Conservation (phyloP, 2,888 invertebrate species). For the Hydroisotoma schaefferi region DNA sequence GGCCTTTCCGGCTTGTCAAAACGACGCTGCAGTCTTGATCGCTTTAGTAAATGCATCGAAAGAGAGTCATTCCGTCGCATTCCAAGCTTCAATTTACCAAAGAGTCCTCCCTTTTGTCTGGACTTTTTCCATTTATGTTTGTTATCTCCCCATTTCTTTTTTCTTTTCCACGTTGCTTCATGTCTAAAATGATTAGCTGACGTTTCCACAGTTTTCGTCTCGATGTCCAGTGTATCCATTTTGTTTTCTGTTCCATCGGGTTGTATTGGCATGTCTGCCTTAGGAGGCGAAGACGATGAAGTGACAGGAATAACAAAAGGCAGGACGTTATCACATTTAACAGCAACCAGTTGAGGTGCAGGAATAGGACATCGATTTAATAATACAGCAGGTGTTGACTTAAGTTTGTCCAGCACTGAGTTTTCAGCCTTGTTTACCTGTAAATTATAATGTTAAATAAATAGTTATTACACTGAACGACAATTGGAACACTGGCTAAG, state of each 20-base stretch:
- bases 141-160: slow-evolving; percentile 2
- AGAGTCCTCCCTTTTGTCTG: slow-evolving; percentile 1
- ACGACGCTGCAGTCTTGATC: neutral
- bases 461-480: too few species aligned
- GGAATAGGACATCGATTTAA: slow-evolving; percentile 8
- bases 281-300: neutral
- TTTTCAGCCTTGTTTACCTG: neutral
- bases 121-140: slow-evolving; percentile 1
- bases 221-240: neutral
- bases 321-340: slow-evolving; percentile 12
- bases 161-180: neutral
- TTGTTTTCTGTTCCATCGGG: neutral
- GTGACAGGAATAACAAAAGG: neutral
- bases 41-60: slow-evolving; percentile 4
- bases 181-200: neutral
- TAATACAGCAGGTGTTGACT: neutral
- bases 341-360: slow-evolving; percentile 6
- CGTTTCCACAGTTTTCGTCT: neutral
- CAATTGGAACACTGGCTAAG: too few species aligned
- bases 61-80: slow-evolving; percentile 2
- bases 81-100: slow-evolving; percentile 1
- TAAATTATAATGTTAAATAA: neutral
- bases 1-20: slow-evolving; percentile 1
- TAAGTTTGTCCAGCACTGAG: neutral
- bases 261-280: neutral